Evolutionary conservation across 2,113 vertebrate species (phyloP).

Genomic region (Synodontis membranacea): DNA sequence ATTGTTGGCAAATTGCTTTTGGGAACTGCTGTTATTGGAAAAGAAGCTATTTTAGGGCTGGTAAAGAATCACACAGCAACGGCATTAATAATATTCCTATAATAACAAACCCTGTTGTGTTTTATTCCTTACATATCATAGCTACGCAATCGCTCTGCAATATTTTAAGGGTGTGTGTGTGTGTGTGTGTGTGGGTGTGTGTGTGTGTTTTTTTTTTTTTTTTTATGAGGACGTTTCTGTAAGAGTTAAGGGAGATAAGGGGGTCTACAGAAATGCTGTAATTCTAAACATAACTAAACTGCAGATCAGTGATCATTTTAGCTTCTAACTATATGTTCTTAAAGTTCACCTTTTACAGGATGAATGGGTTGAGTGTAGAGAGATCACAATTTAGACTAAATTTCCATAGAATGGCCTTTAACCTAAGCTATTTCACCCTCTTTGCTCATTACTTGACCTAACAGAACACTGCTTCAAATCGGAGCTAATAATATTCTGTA

Average conservation of each 20-base stretch:
- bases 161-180: neutral
- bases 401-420: neutral
- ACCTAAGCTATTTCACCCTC: neutral
- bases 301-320: neutral
- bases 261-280: neutral
- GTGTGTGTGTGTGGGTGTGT: too few species aligned
- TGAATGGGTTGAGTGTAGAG: neutral
- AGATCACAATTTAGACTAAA: neutral
- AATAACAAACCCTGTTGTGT: neutral
- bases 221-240: neutral
- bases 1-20: neutral
- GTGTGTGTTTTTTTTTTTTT: too few species aligned
- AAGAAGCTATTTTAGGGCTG: neutral
- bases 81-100: neutral
- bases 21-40: neutral
- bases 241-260: neutral
- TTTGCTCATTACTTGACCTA: neutral
- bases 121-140: neutral
- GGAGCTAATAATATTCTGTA: constrained; percentile 14
- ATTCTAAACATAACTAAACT: neutral
- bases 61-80: neutral
- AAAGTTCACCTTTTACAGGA: neutral
- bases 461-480: neutral
- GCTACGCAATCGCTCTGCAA: neutral
- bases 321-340: neutral